Percentiles rank a stretch among this genome's conserved stretches.
Evolutionary conservation across 1,140 invertebrate species (phyloP).

Genomic region (Pseudomyrmex cubaensis): DNA sequence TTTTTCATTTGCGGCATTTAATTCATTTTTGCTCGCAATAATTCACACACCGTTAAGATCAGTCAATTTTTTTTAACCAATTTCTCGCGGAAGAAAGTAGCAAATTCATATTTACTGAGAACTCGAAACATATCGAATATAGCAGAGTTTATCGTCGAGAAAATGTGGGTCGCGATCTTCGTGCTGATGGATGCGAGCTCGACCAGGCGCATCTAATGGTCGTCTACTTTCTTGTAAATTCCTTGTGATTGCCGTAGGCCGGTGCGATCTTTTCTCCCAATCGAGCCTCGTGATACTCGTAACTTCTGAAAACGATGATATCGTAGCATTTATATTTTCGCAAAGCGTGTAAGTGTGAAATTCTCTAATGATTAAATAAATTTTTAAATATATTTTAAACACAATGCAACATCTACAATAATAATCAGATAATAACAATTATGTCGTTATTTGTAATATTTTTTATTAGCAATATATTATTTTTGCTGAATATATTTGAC

Average conservation of each 20-base stretch:
- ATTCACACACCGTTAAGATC: neutral
- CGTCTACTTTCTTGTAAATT: constrained; percentile 79
- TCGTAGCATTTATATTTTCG: constrained; percentile 31
- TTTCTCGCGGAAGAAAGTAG: constrained; percentile 5
- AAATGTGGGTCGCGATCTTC: constrained; percentile 66
- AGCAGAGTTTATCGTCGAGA: constrained; percentile 47
- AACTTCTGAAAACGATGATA: constrained; percentile 21
- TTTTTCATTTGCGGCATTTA: neutral
- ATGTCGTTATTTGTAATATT: neutral
- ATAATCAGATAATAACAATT: neutral
- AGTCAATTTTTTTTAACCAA: neutral
- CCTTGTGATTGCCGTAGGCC: constrained; percentile 66
- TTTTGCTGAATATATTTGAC: neutral
- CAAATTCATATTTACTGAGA: neutral
- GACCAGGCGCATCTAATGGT: constrained; percentile 78
- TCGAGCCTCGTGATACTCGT: constrained; percentile 37
- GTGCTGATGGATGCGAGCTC: constrained; percentile 61
- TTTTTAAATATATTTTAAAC: neutral
- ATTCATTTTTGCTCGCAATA: neutral
- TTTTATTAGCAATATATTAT: neutral
- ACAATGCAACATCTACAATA: too few species aligned
- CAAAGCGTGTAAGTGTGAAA: neutral
- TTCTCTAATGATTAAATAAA: neutral
- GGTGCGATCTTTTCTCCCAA: constrained; percentile 60
- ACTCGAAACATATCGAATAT: neutral